Percentiles rank a stretch among this genome's conserved stretches.
Evolutionary conservation across 2,113 vertebrate species (phyloP).

Genomic region (Ammodytes dubius): DNA sequence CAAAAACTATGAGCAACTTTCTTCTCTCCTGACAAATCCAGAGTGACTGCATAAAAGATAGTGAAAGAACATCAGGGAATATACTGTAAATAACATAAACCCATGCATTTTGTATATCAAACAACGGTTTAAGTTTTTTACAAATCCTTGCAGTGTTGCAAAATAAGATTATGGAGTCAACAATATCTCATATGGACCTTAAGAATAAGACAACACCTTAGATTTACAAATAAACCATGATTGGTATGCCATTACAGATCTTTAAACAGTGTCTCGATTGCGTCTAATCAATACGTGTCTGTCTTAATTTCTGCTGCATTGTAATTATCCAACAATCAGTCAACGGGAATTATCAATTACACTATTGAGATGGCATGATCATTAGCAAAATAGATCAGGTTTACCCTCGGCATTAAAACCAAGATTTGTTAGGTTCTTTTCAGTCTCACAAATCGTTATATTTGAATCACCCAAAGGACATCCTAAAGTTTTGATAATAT

Average conservation of each 20-base stretch:
- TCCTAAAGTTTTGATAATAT: neutral
- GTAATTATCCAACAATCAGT: conserved; percentile 72
- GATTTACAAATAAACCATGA: neutral
- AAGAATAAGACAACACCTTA: neutral
- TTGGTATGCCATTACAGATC: neutral
- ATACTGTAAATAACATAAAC: neutral
- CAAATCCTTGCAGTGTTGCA: neutral
- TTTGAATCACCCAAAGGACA: conserved; percentile 15
- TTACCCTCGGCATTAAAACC: conserved; percentile 50
- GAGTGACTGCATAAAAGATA: neutral
- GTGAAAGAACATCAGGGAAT: neutral
- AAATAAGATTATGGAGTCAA: neutral
- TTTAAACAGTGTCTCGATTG: conserved; percentile 20
- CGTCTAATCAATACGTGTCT: conserved; percentile 69
- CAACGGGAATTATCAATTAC: conserved; percentile 74
- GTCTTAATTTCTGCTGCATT: conserved; percentile 66
- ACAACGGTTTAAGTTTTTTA: neutral
- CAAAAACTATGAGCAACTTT: neutral
- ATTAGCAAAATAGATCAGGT: conserved; percentile 64
- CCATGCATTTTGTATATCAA: neutral
- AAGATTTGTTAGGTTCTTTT: conserved; percentile 46
- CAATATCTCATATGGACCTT: neutral
- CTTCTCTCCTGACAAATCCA: neutral
- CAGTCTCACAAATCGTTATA: conserved; percentile 6
- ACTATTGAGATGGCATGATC: conserved; percentile 61